A percentile compares a stretch with the other conserved stretches of the same genome.
These are phyloP conservation scores for Myrmophylax atrothorax DNA, from an alignment of 2,113 vertebrate genomes.

Conservation along the genomic window DNA sequence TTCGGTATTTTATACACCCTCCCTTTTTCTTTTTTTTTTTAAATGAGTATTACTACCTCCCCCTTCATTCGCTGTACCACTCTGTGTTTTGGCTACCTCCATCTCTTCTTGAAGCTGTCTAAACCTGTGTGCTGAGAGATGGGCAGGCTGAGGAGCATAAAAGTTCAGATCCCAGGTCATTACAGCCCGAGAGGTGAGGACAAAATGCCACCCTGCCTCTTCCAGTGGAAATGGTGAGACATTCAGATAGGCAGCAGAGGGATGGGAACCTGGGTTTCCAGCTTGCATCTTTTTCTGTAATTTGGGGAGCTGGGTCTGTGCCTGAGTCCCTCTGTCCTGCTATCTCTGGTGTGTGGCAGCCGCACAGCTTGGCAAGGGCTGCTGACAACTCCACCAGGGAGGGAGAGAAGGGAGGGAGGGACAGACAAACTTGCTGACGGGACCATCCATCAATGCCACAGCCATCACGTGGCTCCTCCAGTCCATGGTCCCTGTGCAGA, in stretches of 20 bases:
- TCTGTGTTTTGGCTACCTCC: background rate
- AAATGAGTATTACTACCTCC: conserved; percentile 1
- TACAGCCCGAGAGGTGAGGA: background rate
- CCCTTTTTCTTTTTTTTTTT: conserved; percentile 38
- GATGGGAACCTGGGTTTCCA: background rate
- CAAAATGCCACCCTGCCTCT: background rate
- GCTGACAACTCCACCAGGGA: background rate
- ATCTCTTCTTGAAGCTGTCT: background rate
- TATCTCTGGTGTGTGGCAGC: background rate
- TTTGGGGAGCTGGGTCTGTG: background rate
- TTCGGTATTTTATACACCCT: background rate
- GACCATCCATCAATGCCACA: accelerated
- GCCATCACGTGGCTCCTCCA: accelerated
- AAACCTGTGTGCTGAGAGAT: background rate
- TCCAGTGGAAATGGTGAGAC: background rate
- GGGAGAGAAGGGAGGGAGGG: background rate
- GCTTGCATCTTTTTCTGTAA: background rate
- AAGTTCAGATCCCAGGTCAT: background rate
- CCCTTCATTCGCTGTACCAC: background rate
- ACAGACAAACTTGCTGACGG: accelerated
- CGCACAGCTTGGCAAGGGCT: accelerated
- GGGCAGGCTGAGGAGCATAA: background rate
- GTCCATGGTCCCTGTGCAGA: background rate
- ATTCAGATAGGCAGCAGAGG: background rate
- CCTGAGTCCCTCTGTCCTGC: background rate